Base-by-base conservation (phyloP, 2,797 vertebrate species). In the Bovichtus variegatus region DNA sequence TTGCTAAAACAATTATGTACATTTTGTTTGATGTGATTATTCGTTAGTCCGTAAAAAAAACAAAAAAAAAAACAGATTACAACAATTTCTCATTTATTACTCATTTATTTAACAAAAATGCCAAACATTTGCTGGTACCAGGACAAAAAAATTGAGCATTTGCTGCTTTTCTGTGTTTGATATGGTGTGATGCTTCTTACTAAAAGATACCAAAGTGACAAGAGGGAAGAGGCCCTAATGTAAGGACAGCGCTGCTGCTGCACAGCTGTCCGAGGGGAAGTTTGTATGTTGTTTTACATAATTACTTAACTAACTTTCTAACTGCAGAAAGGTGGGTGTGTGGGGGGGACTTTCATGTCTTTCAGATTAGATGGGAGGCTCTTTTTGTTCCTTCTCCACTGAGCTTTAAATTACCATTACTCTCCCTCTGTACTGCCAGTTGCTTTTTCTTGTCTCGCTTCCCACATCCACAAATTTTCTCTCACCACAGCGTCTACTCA, bases 401-500 rank as follows among this genome's bases (percentile, higher is more conserved):
- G 65, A 74, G 64, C 23, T 41, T 72, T 69, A 51, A 60, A 74
- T 43, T 5, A 53, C 70, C 41, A 44, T 77, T 44, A n/a, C 38
- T 75, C 36, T 74, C 44, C 16, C 13, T 50, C 47, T 66, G 3
- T 23, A 15, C 62, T 54, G 67, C 46, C 50, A 71, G 47, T 80
- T 69, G 62, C 69, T 64, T 64, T 61, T 31, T 58, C 66, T 53
- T 55, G 25, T 72, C 78, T 65, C 9, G 5, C 68, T 59, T 71
- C 78, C 71, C 60, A 60, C 60, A 60, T 67, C 68, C 71, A 69
- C 36, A 66, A 23, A 53, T 78, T 75, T 81, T 61, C 55, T 75
- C 68, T 70, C 43, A 57, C 57, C 78, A 34, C 61, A 34, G 41
- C 21, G 9, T 78, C 74, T 49, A 6, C 57, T 77, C 63, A 36